Evolutionary conservation across 2,797 vertebrate genomes (phyloP).

Genomic region (Malacoraja senta): DNA sequence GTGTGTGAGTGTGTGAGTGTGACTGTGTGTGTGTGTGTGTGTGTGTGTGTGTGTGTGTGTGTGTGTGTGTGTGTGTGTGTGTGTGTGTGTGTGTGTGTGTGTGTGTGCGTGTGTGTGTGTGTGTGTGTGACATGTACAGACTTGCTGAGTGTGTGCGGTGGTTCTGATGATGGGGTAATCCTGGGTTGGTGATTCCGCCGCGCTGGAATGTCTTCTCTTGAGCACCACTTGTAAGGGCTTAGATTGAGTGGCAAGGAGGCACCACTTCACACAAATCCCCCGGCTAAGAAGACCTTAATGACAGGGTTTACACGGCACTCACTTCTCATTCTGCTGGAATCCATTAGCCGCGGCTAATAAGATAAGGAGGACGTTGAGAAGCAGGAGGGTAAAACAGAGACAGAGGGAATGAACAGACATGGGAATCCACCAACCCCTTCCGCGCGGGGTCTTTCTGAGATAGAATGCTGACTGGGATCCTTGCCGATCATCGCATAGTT

Average conservation of each 20-base stretch:
- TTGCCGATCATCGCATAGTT: too few species aligned
- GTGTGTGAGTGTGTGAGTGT: too few species aligned
- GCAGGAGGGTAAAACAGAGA: neutral
- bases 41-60: too few species aligned
- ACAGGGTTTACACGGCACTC: neutral
- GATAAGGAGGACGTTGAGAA: neutral
- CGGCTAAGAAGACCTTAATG: conserved; percentile 13
- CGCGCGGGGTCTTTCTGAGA: neutral
- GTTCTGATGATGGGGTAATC: neutral
- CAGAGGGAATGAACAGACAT: neutral
- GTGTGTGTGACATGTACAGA: too few species aligned
- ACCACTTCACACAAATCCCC: neutral
- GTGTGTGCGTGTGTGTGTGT: too few species aligned
- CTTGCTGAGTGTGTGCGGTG: too few species aligned
- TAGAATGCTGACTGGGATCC: too few species aligned
- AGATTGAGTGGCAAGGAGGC: neutral
- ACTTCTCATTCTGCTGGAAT: neutral
- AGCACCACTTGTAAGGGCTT: conserved; percentile 18
- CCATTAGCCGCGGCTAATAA: neutral
- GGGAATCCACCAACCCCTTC: neutral
- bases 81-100: too few species aligned
- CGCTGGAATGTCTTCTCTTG: neutral
- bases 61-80: too few species aligned
- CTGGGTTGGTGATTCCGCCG: too few species aligned
- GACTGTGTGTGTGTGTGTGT: too few species aligned